Percentiles rank a stretch among this genome's conserved stretches.
phyloP scores from a whole-genome alignment of 2,797 vertebrate species.

The Chiloscyllium punctatum region DNA sequence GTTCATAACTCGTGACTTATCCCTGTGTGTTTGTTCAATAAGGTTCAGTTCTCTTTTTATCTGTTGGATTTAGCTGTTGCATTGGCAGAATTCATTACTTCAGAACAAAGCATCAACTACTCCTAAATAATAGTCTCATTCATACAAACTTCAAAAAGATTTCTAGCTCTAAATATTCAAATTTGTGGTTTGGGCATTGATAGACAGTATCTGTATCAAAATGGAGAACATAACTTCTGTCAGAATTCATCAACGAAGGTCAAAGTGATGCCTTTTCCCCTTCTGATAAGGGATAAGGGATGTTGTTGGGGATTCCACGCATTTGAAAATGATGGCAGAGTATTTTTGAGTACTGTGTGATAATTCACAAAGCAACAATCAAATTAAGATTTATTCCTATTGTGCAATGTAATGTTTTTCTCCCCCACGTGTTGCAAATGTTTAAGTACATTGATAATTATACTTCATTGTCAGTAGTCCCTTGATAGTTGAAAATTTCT shows the following conservation, averaged over 20 bases:
- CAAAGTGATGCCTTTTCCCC: background rate
- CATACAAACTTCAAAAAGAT: slow-evolving; percentile 40
- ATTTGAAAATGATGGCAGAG: background rate
- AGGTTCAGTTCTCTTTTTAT: slow-evolving; percentile 6
- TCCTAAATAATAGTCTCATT: slow-evolving; percentile 33
- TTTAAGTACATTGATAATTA: background rate
- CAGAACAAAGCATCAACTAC: slow-evolving; percentile 14
- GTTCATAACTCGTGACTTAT: background rate
- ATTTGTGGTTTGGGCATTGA: slow-evolving; percentile 32
- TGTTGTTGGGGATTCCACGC: slow-evolving; percentile 2
- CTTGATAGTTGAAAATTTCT: background rate
- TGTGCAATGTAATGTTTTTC: background rate
- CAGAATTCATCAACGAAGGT: slow-evolving; percentile 20
- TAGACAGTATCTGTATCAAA: background rate
- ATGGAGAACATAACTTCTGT: slow-evolving; percentile 13
- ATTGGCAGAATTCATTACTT: slow-evolving; percentile 1
- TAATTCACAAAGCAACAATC: background rate
- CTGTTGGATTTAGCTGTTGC: slow-evolving; percentile 18
- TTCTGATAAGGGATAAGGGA: slow-evolving; percentile 15
- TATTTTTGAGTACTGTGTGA: background rate
- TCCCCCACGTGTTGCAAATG: background rate
- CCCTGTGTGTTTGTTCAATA: background rate
- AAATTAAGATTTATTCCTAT: background rate
- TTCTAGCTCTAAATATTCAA: slow-evolving; percentile 5
- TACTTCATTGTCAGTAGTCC: background rate